Evolutionary conservation across 2,113 vertebrate genomes (phyloP), one percentile per base, ranked within the genome.

Genomic region (Myrmophylax atrothorax): DNA sequence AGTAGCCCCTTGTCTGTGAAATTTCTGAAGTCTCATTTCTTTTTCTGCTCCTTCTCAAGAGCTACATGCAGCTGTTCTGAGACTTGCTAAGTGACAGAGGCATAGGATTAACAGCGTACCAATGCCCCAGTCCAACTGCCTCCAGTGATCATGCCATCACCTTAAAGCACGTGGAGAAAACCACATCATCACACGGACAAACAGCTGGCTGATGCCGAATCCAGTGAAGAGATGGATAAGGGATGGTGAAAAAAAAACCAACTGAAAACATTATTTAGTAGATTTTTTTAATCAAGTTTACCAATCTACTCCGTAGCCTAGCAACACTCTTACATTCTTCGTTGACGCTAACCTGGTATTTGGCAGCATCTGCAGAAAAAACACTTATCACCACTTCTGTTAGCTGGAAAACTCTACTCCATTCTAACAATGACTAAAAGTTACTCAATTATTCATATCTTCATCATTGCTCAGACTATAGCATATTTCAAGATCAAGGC

Each of bases 341-440:
- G 2, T 46, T 83, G 78, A 91, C 73, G 78, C 40, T 96, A 94
- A 95, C 91, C 84, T 78, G 56, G 52, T 77, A 84, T 90, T 93
- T 95, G 94, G 91, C 93, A 90, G 83, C 83, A 93, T 82, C 83
- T 93, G 77, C 86, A 91, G 66, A 92, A 92, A 95, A 95, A 93
- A 78, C 92, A 95, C 85, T 94, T 95, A 91, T 53, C 82, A 90
- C 78, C 85, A 90, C 92, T 92, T 90, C 94, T 83, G 79, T 55
- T 95, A 94, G 79, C 83, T 86, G 42, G 25, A 88, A 93, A 96
- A 91, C 85, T 94, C 89, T 64, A 56, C 38, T 84, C 52, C 53
- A 68, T 89, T 72, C 74, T 73, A 89, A 84, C 74, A 94, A 47
- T 59, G 55, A 89, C 87, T 68, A 75, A 33, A 89, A 94, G 84